Percentiles rank a stretch among this genome's conserved stretches.
Conservation (phyloP, 2,888 invertebrate genomes). For the Lasioglossum marginatum region DNA sequence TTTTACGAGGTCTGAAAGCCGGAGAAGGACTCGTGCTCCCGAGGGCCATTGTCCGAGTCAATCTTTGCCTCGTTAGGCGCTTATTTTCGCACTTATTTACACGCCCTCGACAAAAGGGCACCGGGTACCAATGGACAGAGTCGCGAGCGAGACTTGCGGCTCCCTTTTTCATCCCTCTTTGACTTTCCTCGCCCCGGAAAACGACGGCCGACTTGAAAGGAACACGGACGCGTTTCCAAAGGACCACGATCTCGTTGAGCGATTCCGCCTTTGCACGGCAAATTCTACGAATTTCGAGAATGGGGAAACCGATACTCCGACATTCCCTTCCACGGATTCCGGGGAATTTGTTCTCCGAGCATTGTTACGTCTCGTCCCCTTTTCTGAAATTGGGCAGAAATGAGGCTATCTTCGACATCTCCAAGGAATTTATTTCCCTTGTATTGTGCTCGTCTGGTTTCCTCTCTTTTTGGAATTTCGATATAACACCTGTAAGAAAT, state of each 20-base stretch:
- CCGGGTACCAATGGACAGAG: constrained; percentile 24
- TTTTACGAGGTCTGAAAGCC: constrained; percentile 70
- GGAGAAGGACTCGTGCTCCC: constrained; percentile 77
- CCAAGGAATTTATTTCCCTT: not conserved
- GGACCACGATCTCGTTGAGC: constrained; percentile 30
- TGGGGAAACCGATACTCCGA: constrained; percentile 3
- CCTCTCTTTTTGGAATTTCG: not conserved
- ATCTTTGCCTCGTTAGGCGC: constrained; percentile 84
- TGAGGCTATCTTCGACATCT: not conserved
- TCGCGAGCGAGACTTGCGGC: constrained; percentile 30
- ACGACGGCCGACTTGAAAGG: not conserved
- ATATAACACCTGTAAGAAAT: not conserved
- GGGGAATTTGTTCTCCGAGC: not conserved
- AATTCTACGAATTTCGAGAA: constrained; percentile 18
- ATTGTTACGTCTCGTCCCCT: not conserved
- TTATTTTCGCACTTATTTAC: constrained; percentile 83
- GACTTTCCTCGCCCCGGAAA: not conserved
- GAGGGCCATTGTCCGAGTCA: constrained; percentile 81
- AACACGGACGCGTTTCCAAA: constrained; percentile 1
- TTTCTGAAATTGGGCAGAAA: not conserved
- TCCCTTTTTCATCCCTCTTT: not conserved
- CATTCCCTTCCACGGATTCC: not conserved
- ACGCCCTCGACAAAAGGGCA: constrained; percentile 65
- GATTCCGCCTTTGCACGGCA: constrained; percentile 20
- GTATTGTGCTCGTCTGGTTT: not conserved